Conservation (phyloP, 2,113 vertebrate species). For the Myrmecophaga tridactyla region DNA sequence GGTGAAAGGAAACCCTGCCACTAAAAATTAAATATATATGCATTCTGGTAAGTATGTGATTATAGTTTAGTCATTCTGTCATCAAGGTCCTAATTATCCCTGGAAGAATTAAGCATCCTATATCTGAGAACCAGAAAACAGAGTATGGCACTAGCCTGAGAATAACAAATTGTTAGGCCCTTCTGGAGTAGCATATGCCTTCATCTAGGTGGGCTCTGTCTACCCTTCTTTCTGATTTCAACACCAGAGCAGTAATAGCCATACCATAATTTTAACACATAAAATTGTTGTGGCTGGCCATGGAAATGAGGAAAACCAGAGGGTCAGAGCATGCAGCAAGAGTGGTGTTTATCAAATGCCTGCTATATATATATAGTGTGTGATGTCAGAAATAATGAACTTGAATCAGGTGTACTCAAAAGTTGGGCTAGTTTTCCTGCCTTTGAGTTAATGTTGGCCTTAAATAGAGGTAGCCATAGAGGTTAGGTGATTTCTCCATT, state of each 20-base stretch:
- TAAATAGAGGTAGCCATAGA: not conserved
- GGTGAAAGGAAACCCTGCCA: not conserved
- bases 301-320: not conserved
- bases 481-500: constrained; percentile 2
- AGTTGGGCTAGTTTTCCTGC: not conserved
- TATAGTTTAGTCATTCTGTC: not conserved
- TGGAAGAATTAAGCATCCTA: not conserved
- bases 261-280: not conserved
- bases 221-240: not conserved
- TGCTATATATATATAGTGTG: not conserved
- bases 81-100: not conserved
- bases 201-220: not conserved
- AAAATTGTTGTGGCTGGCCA: not conserved
- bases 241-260: not conserved
- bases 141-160: not conserved
- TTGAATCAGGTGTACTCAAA: not conserved
- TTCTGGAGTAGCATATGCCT: not conserved
- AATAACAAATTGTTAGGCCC: not conserved
- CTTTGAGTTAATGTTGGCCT: not conserved
- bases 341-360: not conserved
- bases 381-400: not conserved
- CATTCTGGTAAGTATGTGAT: not conserved
- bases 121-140: not conserved
- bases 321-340: not conserved
- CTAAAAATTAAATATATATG: not conserved